Percentiles rank a stretch among this genome's conserved stretches.
phyloP scores from a whole-genome alignment of 2,113 vertebrate genomes.

The Catharus minimus region DNA sequence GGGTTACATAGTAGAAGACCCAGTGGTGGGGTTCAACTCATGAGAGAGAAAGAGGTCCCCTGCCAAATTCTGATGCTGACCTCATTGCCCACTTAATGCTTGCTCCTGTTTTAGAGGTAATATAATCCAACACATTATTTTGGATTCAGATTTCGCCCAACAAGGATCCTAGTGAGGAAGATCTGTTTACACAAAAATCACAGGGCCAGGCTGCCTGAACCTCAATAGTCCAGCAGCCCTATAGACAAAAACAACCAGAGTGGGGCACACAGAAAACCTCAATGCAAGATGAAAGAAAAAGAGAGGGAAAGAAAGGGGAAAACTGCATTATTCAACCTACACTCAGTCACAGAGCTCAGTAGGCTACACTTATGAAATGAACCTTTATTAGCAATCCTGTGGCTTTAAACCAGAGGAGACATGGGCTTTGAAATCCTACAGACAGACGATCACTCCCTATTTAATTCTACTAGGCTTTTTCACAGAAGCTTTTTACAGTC shows the following conservation, averaged over 20 bases:
- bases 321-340: neutral
- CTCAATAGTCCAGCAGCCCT: neutral
- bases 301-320: neutral
- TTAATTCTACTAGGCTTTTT: conserved; percentile 49
- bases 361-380: neutral
- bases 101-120: neutral
- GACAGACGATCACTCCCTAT: conserved; percentile 21
- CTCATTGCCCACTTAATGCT: neutral
- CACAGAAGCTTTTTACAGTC: conserved; percentile 44
- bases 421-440: conserved; percentile 49
- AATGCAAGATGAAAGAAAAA: neutral
- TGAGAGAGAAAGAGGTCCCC: neutral
- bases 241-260: neutral
- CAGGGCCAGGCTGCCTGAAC: neutral
- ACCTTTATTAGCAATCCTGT: neutral
- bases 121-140: neutral
- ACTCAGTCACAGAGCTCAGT: neutral
- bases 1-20: neutral
- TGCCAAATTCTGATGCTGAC: neutral
- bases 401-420: conserved; percentile 57
- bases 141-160: neutral
- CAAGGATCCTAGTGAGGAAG: neutral
- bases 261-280: neutral
- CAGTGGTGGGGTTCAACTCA: neutral
- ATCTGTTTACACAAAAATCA: neutral